Evolutionary conservation across 1,140 invertebrate genomes (phyloP), one percentile per base, ranked within the genome.

Genomic region (Babylonia areolata): DNA sequence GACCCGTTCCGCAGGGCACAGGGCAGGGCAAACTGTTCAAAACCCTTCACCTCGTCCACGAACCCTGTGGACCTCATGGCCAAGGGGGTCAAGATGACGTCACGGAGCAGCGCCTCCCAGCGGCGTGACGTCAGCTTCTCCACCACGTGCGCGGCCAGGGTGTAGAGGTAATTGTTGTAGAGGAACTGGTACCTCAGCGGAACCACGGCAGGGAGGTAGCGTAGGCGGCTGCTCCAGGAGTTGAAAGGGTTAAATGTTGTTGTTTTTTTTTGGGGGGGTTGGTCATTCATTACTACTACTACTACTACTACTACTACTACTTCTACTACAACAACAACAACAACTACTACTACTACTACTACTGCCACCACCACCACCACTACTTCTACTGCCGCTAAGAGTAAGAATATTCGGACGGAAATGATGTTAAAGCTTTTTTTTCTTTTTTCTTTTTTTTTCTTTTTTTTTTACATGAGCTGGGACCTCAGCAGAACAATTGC

Each of bases 161-260:
- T 90, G 87, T 92, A 93, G 91, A 93, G 91, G 89, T 92, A 91
- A 87, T 93, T 93, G 88, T 91, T 93, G 89, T 92, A 93, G 31
- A 91, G 69, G 73, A 91, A 91, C 33, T 90, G 87, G 9, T 90
- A 88, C n/a, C 93, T 81, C 73, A 94, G 90, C 3, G 89, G 87
- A n/a, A 81, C 80, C 1, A 69, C 51, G 23, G 90, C 87, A 12
- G 91, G 87, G 69, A 92, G 84, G 83, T 89, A 91, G 20, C 86
- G 90, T 0, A 93, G 83, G 37, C 88, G 85, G 78, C 92, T 93
- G 90, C 20, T 40, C 9, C 15, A 31, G 20, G 39, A 37, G 35
- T 35, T 31, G 35, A 37, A 35, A 9, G 28, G 73, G 31, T n/a
- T 73, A 51, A 20, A 28, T 6, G 6, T 6, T 6, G 71, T 73